These are phyloP conservation scores for Cochlearius cochlearius DNA, from an alignment of 2,113 vertebrate genomes.

Conservation along the genomic window DNA sequence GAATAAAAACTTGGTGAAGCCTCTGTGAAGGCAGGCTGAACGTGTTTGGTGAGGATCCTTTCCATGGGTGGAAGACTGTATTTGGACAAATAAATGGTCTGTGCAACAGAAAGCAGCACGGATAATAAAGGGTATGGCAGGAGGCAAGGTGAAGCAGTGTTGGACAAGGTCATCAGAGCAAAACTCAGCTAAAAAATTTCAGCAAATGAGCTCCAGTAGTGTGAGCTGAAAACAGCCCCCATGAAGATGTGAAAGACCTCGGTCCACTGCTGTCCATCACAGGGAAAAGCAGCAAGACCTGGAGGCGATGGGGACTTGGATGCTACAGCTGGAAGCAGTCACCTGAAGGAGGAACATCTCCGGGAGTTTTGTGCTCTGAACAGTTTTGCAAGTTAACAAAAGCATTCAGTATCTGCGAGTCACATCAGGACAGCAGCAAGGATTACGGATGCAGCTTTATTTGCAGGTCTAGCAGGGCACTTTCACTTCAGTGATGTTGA, in stretches of 20 bases:
- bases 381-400: background rate
- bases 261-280: accelerated
- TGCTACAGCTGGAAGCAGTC: background rate
- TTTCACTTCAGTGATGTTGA: background rate
- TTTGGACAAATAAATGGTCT: background rate
- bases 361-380: background rate
- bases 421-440: background rate
- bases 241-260: background rate
- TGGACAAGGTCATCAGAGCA: background rate
- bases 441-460: background rate
- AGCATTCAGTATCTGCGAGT: background rate
- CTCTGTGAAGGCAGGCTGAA: background rate
- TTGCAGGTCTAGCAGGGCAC: background rate
- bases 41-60: background rate
- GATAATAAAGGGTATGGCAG: too few relatives aligned
- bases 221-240: background rate
- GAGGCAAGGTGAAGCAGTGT: background rate
- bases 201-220: background rate
- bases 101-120: background rate
- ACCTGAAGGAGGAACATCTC: background rate
- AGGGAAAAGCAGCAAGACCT: background rate
- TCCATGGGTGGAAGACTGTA: background rate
- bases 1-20: background rate
- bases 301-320: background rate
- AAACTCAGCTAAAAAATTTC: background rate